A percentile compares a stretch with the other conserved stretches of the same genome.
These are phyloP conservation scores for Anoplius nigerrimus DNA, from an alignment of 2,888 invertebrate species.

Conservation along the genomic window DNA sequence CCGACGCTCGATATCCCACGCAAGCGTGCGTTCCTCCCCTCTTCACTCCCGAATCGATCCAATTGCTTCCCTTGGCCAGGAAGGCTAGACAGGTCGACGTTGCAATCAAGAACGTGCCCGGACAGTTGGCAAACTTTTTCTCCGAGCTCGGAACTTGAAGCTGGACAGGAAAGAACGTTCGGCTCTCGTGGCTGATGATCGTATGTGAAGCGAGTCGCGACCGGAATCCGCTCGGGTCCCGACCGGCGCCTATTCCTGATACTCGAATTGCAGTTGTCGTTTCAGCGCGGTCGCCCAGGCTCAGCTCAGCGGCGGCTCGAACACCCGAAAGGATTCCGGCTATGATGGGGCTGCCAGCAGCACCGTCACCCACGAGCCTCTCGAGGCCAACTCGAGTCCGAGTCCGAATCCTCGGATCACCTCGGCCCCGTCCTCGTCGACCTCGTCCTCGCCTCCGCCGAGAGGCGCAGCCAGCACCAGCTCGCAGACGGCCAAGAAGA, in stretches of 20 bases:
- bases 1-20: not conserved
- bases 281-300: conserved; percentile 71
- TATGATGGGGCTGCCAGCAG: conserved; percentile 68
- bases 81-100: too few species aligned
- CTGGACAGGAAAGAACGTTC: too few species aligned
- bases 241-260: conserved; percentile 37
- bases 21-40: not conserved
- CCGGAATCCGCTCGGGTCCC: conserved; percentile 10
- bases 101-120: too few species aligned
- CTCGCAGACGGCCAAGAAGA: conserved; percentile 63
- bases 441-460: conserved; percentile 65
- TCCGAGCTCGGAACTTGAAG: too few species aligned
- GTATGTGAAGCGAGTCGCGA: not conserved
- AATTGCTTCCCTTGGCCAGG: not conserved
- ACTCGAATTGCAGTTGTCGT: conserved; percentile 59
- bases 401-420: conserved; percentile 68
- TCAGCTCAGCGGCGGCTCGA: conserved; percentile 59
- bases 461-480: conserved; percentile 47
- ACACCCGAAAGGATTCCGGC: conserved; percentile 66
- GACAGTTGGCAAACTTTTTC: too few species aligned
- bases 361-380: conserved; percentile 62
- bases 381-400: conserved; percentile 69
- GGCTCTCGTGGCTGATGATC: not conserved
- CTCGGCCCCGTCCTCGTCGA: conserved; percentile 71
- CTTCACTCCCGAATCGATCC: too few species aligned